Evolutionary conservation across 2,797 vertebrate genomes (phyloP), one percentile per base, ranked within the genome.

Genomic region (Monodelphis domestica): DNA sequence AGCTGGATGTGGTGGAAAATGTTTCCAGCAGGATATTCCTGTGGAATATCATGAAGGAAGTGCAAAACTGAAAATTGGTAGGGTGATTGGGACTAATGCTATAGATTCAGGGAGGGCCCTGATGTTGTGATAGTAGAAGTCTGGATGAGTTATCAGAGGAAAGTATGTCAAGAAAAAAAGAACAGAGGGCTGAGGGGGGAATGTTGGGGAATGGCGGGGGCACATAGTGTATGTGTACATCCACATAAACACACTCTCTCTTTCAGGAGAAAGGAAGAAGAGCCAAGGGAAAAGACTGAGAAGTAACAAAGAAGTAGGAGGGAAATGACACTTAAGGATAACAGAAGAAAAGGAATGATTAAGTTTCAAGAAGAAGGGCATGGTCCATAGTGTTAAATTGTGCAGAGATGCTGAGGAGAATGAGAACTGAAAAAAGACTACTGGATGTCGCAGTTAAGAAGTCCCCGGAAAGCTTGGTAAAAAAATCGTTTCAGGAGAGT

Each of bases 151-250:
- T 84, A 84, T 84, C 70, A 84, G 17, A 4, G 51, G 87, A 88
- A 92, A 93, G 53, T 94, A 88, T 91, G 88, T 89, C 51, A 17
- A 9, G 84, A 90, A 56, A 90, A n/a, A 33, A 55, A 94, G 95
- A 52, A 54, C 51, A 5, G n/a, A 93, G 17, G 29, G 14, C 38
- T 38, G 21, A 38, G n/a, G 63, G 38, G n/a, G 38, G n/a, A 38
- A 45, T 51, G 45, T 92, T 17, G n/a, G 21, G 53, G 45, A 30
- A 4, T n/a, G 7, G 4, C 9, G 9, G 12, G 30, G 54, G 89
- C 94, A 54, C 78, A 63, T 53, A 54, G 84, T 30, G 4, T 4
- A 53, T 11, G 14, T 9, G 4, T 12, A 33, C 30, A 56, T 5
- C 24, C 5, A 30, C 29, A 57, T 1, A 59, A 10, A 59, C 29